Conservation (phyloP, 2,797 vertebrate species). For the Pseudomugil gertrudae region DNA sequence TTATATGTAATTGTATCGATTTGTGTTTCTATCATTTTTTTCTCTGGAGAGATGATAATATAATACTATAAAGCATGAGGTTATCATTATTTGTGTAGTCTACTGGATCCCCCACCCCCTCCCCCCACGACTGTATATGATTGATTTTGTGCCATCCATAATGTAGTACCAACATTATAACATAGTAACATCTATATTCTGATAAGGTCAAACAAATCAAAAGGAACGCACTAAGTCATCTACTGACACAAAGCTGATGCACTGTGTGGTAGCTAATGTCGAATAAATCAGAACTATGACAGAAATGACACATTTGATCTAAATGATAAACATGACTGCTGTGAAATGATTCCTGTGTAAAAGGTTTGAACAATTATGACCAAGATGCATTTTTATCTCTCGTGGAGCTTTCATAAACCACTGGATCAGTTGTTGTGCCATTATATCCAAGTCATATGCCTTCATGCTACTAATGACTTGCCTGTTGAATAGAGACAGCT, state of each 20-base stretch:
- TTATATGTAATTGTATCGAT: not conserved
- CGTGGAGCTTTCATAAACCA: constrained; percentile 35
- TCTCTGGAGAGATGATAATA: not conserved
- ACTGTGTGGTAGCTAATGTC: not conserved
- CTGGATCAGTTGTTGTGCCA: constrained; percentile 24
- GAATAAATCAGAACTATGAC: not conserved
- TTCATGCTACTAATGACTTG: constrained; percentile 12
- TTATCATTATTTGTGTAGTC: not conserved
- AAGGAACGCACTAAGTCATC: not conserved
- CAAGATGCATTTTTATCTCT: constrained; percentile 36
- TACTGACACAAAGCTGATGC: not conserved
- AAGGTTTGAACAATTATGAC: constrained; percentile 9
- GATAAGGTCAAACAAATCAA: not conserved
- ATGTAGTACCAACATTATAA: not conserved
- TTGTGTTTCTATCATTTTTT: not conserved
- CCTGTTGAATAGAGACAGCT: constrained; percentile 5
- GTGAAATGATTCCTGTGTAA: constrained; percentile 7
- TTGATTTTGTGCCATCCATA: not conserved
- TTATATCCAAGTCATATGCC: constrained; percentile 29
- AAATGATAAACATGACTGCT: not conserved
- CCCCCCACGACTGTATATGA: not conserved
- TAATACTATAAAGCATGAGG: not conserved
- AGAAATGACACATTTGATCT: not conserved
- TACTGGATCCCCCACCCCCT: not conserved
- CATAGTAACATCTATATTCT: not conserved